Conservation (phyloP, 2,797 vertebrate species). For the Heteromormyrus szaboi region DNA sequence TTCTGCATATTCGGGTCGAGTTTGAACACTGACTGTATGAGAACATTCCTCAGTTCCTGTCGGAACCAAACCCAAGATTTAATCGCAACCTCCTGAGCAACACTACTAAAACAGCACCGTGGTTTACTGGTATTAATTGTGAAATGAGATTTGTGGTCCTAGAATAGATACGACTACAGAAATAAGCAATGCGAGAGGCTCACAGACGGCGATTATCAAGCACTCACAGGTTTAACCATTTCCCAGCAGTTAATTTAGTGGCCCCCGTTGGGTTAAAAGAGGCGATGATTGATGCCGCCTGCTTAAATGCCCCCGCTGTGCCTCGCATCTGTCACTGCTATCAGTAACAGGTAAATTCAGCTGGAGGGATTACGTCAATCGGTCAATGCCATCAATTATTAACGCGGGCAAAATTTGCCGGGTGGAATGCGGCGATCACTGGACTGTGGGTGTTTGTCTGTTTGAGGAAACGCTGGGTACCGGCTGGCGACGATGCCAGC, state of each 20-base stretch:
- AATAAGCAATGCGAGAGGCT: neutral
- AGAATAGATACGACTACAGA: neutral
- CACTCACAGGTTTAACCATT: neutral
- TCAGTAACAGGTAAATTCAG: slow-evolving; percentile 5
- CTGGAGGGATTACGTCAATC: neutral
- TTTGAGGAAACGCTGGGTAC: neutral
- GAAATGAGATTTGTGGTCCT: neutral
- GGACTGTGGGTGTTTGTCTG: neutral
- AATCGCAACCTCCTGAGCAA: neutral
- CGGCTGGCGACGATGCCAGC: neutral
- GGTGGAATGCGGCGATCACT: neutral
- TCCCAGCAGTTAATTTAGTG: neutral
- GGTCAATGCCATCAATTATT: neutral
- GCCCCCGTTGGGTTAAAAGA: neutral
- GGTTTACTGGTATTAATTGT: neutral
- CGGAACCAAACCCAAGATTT: neutral
- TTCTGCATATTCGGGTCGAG: neutral
- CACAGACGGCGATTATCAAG: neutral
- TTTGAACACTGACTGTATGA: neutral
- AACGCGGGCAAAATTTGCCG: neutral
- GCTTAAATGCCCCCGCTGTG: neutral
- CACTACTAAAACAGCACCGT: neutral
- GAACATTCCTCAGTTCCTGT: neutral
- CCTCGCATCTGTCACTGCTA: neutral
- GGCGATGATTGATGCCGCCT: neutral